Percentiles rank a stretch among this genome's conserved stretches.
phyloP scores from a whole-genome alignment of 2,113 vertebrate genomes.

The Colius striatus region DNA sequence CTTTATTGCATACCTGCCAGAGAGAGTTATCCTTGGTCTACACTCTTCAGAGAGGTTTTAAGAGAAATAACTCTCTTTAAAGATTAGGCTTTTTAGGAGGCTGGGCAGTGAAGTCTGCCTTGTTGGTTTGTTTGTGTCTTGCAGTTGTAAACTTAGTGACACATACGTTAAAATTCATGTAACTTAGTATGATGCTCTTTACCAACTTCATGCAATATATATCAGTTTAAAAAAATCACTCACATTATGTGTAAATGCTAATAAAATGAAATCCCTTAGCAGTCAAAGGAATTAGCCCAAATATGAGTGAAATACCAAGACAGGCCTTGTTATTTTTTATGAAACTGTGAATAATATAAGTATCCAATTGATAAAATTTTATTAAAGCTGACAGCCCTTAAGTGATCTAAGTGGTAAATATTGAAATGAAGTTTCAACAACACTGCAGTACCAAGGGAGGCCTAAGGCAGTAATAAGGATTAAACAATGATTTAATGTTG shows the following conservation, averaged over 20 bases:
- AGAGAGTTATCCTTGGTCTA: neutral
- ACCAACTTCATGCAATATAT: constrained; percentile 16
- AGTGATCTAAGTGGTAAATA: constrained; percentile 90
- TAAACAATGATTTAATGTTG: constrained; percentile 80
- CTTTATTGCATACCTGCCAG: neutral
- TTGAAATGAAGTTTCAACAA: constrained; percentile 85
- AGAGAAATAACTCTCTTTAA: neutral
- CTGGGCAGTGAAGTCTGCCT: neutral
- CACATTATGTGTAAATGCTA: constrained; percentile 67
- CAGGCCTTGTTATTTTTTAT: constrained; percentile 83
- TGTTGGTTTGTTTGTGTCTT: neutral
- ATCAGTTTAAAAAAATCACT: constrained; percentile 47
- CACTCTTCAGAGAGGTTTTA: neutral
- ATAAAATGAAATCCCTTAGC: constrained; percentile 81
- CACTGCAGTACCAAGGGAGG: constrained; percentile 69
- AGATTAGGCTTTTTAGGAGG: neutral
- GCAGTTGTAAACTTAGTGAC: neutral
- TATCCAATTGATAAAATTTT: constrained; percentile 87
- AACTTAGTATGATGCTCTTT: neutral
- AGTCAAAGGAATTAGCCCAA: constrained; percentile 73
- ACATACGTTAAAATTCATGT: constrained; percentile 10
- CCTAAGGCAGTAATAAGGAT: constrained; percentile 79
- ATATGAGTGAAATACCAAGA: constrained; percentile 78
- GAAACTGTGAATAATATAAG: constrained; percentile 86
- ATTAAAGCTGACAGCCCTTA: constrained; percentile 90